Evolutionary conservation across 2,888 invertebrate species (phyloP).

Genomic region (Pyrrhosoma nymphula): DNA sequence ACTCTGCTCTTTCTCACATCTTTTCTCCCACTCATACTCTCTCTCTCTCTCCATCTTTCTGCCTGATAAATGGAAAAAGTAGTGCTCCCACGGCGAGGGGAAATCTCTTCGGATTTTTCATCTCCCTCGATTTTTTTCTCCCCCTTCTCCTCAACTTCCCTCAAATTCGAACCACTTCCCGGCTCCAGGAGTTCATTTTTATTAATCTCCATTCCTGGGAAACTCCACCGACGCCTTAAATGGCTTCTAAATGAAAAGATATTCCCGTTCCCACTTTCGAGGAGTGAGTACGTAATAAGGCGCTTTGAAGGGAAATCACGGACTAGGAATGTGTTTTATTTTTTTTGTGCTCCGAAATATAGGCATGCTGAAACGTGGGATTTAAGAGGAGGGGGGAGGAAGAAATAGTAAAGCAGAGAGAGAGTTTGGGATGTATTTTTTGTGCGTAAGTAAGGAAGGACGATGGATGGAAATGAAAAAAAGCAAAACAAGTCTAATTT

Average conservation of each 20-base stretch:
- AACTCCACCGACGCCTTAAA: conserved; percentile 1
- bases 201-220: neutral
- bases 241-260: conserved; percentile 22
- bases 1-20: neutral
- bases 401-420: neutral
- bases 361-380: neutral
- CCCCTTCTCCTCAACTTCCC: too few relatives aligned
- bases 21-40: neutral
- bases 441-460: neutral
- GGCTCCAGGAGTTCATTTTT: conserved; percentile 11
- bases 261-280: neutral
- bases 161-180: conserved; percentile 32
- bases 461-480: neutral
- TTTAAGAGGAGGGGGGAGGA: neutral
- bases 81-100: neutral
- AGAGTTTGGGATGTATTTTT: neutral
- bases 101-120: conserved; percentile 30
- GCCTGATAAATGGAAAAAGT: conserved; percentile 26
- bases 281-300: conserved; percentile 22
- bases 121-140: neutral
- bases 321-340: neutral
- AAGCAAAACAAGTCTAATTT: neutral
- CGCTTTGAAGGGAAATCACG: conserved; percentile 15
- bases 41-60: neutral
- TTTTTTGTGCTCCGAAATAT: neutral